Evolutionary conservation across 2,888 invertebrate species (phyloP), one percentile per base, ranked within the genome.

Genomic region (Cotesia congregata): DNA sequence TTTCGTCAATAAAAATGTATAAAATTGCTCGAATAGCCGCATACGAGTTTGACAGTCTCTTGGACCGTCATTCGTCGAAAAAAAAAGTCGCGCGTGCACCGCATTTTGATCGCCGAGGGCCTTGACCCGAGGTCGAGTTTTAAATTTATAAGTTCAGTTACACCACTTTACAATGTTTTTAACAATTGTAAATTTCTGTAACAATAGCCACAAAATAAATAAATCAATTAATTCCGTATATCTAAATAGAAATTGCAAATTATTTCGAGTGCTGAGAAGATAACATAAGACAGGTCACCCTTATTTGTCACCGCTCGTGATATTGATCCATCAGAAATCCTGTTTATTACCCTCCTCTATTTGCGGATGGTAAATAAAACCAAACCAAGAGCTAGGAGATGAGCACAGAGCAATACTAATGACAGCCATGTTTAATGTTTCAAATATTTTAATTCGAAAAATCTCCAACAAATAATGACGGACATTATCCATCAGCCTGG

Each of bases 101-200:
- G 80, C 77, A 79, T 81, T 67, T 72, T 59, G 71, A 79, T 76
- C 38, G 61, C 20, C 60, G 69, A 77, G 78, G 79, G 77, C 80
- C 80, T 81, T 81, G 80, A 81, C 80, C 81, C 76, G 75, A 71
- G 72, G 71, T 78, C 76, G 62, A 79, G 75, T 61, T 76, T 15
- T 64, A 69, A 77, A 81, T 75, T 78, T 75, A 60, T 17, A 39
- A 40, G 7, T n/a, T 17, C 7, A 39, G 70, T 9, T 70, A 40
- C 12, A 38, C 72, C 41, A 62, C 30, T 30, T 30, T 30, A 30
- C 30, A 30, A 30, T 30, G 30, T 30, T 30, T 30, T 2, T 3
- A 3, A 30, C 2, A 30, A 3, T 30, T 30, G 2, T 30, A 30
- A 30, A 30, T 30, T 30, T 30, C 30, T 30, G 3, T 3, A 30